Conservation (phyloP, 2,797 vertebrate species). For the Pantherophis alleghaniensis region DNA sequence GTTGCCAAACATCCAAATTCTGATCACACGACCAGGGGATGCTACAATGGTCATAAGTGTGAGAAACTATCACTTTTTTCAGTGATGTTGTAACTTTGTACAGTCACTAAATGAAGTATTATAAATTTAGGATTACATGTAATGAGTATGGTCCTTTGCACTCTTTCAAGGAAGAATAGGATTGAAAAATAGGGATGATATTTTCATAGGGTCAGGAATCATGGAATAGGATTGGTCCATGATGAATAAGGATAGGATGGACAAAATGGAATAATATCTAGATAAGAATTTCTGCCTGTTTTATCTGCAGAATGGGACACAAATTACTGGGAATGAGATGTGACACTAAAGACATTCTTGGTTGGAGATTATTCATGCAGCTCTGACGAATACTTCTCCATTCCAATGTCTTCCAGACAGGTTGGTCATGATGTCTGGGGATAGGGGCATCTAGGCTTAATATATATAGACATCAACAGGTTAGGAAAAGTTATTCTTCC, state of each 20-base stretch:
- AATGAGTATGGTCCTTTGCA: neutral
- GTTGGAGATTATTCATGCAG: neutral
- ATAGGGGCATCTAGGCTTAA: neutral
- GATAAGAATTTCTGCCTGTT: neutral
- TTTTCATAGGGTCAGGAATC: neutral
- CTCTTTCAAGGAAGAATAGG: neutral
- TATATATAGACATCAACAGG: neutral
- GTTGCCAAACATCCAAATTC: neutral
- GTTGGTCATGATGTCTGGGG: neutral
- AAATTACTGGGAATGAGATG: neutral
- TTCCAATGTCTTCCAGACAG: neutral
- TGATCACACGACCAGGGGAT: neutral
- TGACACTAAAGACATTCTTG: neutral
- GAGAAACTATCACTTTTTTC: neutral
- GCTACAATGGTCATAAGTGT: neutral
- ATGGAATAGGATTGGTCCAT: neutral
- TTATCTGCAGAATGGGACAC: neutral
- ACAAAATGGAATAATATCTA: neutral
- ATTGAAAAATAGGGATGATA: neutral
- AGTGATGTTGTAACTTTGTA: neutral
- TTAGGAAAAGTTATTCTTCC: neutral
- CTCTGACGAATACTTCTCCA: neutral
- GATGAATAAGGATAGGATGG: neutral
- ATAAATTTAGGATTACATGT: neutral
- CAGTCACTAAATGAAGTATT: neutral